phyloP scores from a whole-genome alignment of 2,888 invertebrate species.

The Vannuccia rotundouncinata region DNA sequence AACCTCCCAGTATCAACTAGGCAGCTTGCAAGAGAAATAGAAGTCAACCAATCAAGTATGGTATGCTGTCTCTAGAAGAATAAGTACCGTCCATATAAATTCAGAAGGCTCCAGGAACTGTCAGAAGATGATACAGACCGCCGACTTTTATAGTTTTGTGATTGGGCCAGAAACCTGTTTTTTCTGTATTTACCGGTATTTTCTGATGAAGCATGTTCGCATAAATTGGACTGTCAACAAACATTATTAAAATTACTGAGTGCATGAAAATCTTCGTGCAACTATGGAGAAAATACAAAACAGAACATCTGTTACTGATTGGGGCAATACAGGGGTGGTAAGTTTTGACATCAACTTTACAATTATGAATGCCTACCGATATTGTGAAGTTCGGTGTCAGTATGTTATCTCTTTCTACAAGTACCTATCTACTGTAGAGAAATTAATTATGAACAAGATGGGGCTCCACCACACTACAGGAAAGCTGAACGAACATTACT shows the following conservation, averaged over 20 bases:
- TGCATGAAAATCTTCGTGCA: not conserved
- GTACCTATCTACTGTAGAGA: not conserved
- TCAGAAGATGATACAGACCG: not conserved
- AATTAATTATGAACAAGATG: not conserved
- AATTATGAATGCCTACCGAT: not conserved
- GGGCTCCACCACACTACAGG: not conserved
- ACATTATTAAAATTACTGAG: not conserved
- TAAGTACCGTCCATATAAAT: not conserved
- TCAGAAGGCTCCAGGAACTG: not conserved
- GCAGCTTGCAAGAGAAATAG: not conserved
- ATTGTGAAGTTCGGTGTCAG: not conserved
- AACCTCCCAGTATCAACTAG: not conserved
- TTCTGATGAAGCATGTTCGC: not conserved
- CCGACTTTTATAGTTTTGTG: not conserved
- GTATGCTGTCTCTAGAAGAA: not conserved
- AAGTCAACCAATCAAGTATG: not conserved
- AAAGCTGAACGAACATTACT: not conserved
- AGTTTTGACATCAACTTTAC: conserved; percentile 7
- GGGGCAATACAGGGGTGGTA: not conserved
- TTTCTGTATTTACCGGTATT: not conserved
- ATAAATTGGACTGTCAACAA: not conserved
- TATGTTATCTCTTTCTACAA: not conserved
- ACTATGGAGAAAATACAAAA: not conserved
- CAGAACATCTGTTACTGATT: conserved; percentile 1
- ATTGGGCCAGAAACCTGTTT: not conserved